Conservation (phyloP, 2,797 vertebrate genomes). For the Tachyglossus aculeatus region DNA sequence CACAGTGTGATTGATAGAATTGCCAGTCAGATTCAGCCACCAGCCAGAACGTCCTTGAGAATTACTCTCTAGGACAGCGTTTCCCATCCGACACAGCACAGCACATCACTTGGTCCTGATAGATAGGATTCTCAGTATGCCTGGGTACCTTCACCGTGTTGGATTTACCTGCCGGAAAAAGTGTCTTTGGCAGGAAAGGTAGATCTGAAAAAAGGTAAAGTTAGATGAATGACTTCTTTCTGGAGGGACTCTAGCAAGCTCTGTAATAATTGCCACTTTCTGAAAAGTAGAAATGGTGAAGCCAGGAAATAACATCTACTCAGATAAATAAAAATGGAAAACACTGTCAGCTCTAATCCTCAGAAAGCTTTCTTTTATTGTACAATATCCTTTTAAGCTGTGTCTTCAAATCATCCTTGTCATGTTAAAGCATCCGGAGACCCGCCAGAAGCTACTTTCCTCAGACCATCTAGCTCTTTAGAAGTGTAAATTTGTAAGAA, state of each 20-base stretch:
- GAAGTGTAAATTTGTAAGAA: neutral
- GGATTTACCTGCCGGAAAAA: too few relatives aligned
- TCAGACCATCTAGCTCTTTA: neutral
- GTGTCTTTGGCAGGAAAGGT: neutral
- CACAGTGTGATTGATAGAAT: too few relatives aligned
- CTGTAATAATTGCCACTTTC: neutral
- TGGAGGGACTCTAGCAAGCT: neutral
- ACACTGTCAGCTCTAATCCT: slow-evolving; percentile 38
- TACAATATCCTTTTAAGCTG: slow-evolving; percentile 56
- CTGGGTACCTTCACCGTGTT: too few relatives aligned
- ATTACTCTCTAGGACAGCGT: too few relatives aligned
- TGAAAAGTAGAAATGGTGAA: slow-evolving; percentile 12
- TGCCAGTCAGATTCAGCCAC: too few relatives aligned
- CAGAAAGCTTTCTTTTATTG: slow-evolving; percentile 57
- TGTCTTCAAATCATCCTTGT: slow-evolving; percentile 61
- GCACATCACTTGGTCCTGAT: too few relatives aligned
- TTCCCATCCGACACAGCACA: too few relatives aligned
- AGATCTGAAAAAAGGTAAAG: neutral
- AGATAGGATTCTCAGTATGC: too few relatives aligned
- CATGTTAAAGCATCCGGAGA: neutral
- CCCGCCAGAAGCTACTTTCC: accelerated
- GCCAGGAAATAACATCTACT: slow-evolving; percentile 35
- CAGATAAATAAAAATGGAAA: slow-evolving; percentile 37
- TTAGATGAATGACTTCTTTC: neutral
- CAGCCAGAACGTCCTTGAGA: too few relatives aligned